Evolutionary conservation across 1,140 invertebrate genomes (phyloP).

Genomic region (Patella vulgata): DNA sequence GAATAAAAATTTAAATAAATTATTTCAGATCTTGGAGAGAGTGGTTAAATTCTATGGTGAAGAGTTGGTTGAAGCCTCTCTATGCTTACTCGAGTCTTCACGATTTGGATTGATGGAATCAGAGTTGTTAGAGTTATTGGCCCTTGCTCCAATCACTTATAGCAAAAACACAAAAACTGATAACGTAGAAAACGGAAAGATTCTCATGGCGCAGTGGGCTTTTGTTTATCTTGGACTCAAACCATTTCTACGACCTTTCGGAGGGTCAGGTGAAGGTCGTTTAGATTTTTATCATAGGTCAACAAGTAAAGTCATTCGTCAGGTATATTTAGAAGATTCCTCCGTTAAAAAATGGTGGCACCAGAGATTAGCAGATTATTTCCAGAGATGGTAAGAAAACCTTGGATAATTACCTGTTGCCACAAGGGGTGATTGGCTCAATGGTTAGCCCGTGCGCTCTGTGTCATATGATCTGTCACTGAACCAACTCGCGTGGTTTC

Average conservation of each 20-base stretch:
- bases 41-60: slow-evolving; percentile 31
- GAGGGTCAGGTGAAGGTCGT: slow-evolving; percentile 39
- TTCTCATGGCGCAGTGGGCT: slow-evolving; percentile 41
- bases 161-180: neutral
- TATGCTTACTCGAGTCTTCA: slow-evolving; percentile 41
- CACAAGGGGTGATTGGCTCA: too few species aligned
- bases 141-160: slow-evolving; percentile 8
- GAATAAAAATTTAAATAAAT: too few species aligned
- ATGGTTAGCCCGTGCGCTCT: too few species aligned
- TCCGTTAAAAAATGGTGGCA: slow-evolving; percentile 23
- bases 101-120: slow-evolving; percentile 35
- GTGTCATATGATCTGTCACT: too few species aligned
- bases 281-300: slow-evolving; percentile 49
- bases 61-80: slow-evolving; percentile 28
- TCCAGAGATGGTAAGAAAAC: slow-evolving; percentile 31
- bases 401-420: too few species aligned
- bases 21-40: slow-evolving; percentile 37
- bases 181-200: slow-evolving; percentile 11
- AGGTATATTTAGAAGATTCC: slow-evolving; percentile 28
- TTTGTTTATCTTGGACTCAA: slow-evolving; percentile 33
- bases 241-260: slow-evolving; percentile 43
- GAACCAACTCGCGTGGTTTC: too few species aligned
- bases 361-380: slow-evolving; percentile 31
- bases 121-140: slow-evolving; percentile 31
- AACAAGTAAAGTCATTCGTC: slow-evolving; percentile 44